A percentile compares a stretch with the other conserved stretches of the same genome.
Conservation (phyloP, 2,888 invertebrate genomes). For the Diarsia rubi region DNA sequence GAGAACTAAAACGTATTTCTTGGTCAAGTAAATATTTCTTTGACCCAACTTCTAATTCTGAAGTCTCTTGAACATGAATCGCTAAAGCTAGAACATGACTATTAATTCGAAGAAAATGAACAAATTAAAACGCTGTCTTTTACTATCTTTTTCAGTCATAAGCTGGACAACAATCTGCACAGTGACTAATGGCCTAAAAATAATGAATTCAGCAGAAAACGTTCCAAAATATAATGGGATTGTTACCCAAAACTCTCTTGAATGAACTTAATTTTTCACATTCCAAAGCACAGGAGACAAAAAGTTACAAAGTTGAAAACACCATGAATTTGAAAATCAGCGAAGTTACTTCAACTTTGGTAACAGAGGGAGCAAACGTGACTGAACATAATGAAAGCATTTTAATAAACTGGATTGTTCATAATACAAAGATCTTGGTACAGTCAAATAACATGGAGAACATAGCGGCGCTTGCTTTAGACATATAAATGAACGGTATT, state of each 20-base stretch:
- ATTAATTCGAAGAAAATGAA: not conserved
- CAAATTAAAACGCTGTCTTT: conserved; percentile 11
- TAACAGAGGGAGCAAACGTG: conserved; percentile 41
- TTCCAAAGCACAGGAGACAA: conserved; percentile 35
- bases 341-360: conserved; percentile 36
- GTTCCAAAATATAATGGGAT: conserved; percentile 26
- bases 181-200: conserved; percentile 22
- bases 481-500: conserved; percentile 46
- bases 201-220: conserved; percentile 7
- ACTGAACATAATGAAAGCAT: conserved; percentile 40
- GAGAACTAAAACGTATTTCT: not conserved
- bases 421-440: conserved; percentile 37
- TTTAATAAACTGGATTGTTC: conserved; percentile 52
- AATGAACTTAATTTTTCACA: conserved; percentile 36
- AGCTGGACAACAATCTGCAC: conserved; percentile 6
- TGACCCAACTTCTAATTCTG: not conserved
- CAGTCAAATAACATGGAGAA: conserved; percentile 32
- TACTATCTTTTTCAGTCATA: not conserved
- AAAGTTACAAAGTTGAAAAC: conserved; percentile 40
- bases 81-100: not conserved
- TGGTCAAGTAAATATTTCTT: not conserved
- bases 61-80: not conserved
- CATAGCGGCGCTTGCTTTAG: conserved; percentile 25
- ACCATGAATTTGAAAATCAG: conserved; percentile 54
- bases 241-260: conserved; percentile 28